Conservation (phyloP, 2,888 invertebrate species). For the Drepana falcataria region DNA sequence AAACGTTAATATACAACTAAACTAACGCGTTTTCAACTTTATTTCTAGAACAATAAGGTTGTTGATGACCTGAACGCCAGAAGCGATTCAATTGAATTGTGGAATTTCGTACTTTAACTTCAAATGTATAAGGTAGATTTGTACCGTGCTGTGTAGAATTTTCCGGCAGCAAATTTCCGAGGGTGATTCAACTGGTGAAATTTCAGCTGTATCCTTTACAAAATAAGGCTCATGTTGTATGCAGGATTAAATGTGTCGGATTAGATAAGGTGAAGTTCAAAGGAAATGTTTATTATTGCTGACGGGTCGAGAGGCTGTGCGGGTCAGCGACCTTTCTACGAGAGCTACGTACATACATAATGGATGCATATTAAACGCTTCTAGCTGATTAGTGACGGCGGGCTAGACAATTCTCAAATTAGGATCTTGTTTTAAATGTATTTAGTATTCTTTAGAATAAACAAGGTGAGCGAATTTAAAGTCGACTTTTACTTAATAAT, state of each 20-base stretch:
- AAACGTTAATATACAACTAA: conserved; percentile 12
- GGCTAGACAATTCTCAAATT: not conserved
- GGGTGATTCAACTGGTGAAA: conserved; percentile 8
- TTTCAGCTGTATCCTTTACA: conserved; percentile 2
- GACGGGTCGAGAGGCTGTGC: conserved; percentile 21
- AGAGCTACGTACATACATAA: not conserved
- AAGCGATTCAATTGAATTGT: not conserved
- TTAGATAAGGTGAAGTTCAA: conserved; percentile 18
- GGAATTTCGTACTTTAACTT: not conserved
- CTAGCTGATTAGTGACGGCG: not conserved
- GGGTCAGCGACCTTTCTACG: conserved; percentile 26
- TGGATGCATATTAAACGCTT: not conserved
- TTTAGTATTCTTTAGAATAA: not conserved
- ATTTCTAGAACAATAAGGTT: conserved; percentile 13
- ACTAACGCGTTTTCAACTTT: conserved; percentile 19
- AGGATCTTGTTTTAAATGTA: not conserved
- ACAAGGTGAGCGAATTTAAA: too few relatives aligned
- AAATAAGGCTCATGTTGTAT: not conserved
- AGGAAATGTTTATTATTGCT: conserved; percentile 38
- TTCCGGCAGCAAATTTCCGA: conserved; percentile 12
- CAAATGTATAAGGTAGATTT: not conserved
- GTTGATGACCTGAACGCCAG: not conserved
- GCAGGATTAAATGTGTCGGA: not conserved
- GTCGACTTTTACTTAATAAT: too few relatives aligned
- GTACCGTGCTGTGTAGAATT: not conserved